Evolutionary conservation across 2,888 invertebrate species (phyloP).

Genomic region (Adineta ricciae): DNA sequence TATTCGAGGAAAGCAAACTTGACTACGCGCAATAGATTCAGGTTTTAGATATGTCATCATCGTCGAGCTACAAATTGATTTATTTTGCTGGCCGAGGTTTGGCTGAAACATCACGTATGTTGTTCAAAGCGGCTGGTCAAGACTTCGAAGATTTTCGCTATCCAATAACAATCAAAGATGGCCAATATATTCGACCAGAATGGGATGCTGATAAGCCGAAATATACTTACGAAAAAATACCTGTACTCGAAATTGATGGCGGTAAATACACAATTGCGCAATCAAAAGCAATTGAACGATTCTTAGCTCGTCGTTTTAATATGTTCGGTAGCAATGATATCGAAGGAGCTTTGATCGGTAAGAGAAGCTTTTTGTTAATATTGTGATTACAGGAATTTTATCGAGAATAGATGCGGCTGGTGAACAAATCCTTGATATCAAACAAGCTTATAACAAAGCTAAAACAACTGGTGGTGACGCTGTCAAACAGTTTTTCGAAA

Average conservation of each 20-base stretch:
- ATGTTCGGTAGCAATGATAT: not conserved
- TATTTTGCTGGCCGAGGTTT: not conserved
- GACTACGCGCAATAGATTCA: too few species aligned
- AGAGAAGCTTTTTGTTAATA: not conserved
- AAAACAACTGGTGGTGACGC: not conserved
- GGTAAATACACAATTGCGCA: not conserved
- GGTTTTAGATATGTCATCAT: not conserved
- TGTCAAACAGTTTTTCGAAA: not conserved
- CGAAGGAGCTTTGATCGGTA: not conserved
- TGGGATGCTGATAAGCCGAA: not conserved
- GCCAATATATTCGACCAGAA: not conserved
- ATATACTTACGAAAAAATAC: not conserved
- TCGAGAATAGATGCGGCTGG: slow-evolving; percentile 1
- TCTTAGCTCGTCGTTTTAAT: not conserved
- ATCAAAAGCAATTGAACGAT: not conserved
- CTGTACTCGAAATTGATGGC: not conserved
- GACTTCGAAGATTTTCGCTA: not conserved
- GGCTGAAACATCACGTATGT: not conserved
- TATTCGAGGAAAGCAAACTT: too few species aligned
- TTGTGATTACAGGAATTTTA: not conserved
- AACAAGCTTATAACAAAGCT: not conserved
- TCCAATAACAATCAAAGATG: not conserved
- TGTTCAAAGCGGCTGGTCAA: not conserved
- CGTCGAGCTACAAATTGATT: not conserved
- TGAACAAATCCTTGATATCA: not conserved